Conservation (phyloP, 2,888 invertebrate species). For the Diogma glabrata region DNA sequence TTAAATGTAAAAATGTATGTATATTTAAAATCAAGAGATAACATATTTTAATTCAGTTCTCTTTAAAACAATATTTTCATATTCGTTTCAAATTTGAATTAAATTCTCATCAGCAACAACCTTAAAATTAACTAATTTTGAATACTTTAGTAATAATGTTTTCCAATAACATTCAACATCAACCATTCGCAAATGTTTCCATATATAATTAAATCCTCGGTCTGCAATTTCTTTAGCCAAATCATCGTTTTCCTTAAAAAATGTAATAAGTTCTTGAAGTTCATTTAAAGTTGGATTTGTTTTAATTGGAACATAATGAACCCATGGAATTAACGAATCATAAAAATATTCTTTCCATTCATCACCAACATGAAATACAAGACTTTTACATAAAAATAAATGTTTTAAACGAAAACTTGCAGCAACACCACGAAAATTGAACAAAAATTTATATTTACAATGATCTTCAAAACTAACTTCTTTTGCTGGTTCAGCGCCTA, state of each 20-base stretch:
- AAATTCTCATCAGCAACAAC: constrained; percentile 47
- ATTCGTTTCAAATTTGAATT: constrained; percentile 41
- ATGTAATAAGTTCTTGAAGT: constrained; percentile 59
- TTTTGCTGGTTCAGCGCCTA: constrained; percentile 67
- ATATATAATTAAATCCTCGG: constrained; percentile 71
- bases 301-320: constrained; percentile 84
- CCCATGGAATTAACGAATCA: constrained; percentile 79
- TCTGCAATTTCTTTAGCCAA: constrained; percentile 67
- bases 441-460: constrained; percentile 85
- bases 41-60: too few relatives aligned
- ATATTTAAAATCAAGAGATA: too few relatives aligned
- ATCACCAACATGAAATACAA: constrained; percentile 88
- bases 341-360: constrained; percentile 97
- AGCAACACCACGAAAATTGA: constrained; percentile 94
- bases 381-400: constrained; percentile 80
- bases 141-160: constrained; percentile 59
- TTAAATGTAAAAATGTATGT: too few relatives aligned
- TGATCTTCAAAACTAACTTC: constrained; percentile 86
- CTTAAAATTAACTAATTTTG: constrained; percentile 57
- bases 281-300: constrained; percentile 54
- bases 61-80: too few relatives aligned
- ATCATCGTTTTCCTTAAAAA: constrained; percentile 62
- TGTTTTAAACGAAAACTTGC: constrained; percentile 96
- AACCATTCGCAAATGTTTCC: constrained; percentile 67
- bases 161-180: constrained; percentile 85